phyloP scores from a whole-genome alignment of 2,888 invertebrate genomes.

The Apoderus coryli region DNA sequence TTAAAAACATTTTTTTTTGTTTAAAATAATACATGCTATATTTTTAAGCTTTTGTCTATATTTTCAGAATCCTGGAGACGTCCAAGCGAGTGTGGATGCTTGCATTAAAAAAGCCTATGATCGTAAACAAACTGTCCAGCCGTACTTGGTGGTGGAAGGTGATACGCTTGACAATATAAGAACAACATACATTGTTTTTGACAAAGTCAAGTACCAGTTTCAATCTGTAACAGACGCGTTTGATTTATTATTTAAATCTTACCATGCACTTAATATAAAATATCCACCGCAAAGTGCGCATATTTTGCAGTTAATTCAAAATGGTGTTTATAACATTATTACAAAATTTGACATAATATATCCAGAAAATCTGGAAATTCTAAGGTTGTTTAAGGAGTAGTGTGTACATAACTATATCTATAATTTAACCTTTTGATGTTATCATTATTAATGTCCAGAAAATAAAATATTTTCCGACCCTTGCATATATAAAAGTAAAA shows the following conservation, averaged over 20 bases:
- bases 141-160: constrained; percentile 8
- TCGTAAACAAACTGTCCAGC: constrained; percentile 6
- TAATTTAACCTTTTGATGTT: too few relatives aligned
- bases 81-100: neutral
- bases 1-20: too few relatives aligned
- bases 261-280: constrained; percentile 2
- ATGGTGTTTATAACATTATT: constrained; percentile 4
- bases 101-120: neutral
- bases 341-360: constrained; percentile 2
- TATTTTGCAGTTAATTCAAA: constrained; percentile 4
- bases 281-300: constrained; percentile 7
- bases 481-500: too few relatives aligned
- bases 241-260: constrained; percentile 6
- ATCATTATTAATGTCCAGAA: too few relatives aligned
- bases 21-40: too few relatives aligned
- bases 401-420: neutral
- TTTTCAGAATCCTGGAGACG: constrained; percentile 6
- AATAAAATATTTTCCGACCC: too few relatives aligned
- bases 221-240: constrained; percentile 2
- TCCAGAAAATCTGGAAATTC: neutral
- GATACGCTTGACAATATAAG: neutral
- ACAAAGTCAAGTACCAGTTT: constrained; percentile 8
- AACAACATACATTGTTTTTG: constrained; percentile 7
- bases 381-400: neutral
- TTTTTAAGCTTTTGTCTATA: neutral